Percentiles rank a stretch among this genome's conserved stretches.
These are phyloP conservation scores for Hystrix brachyura DNA, from an alignment of 2,113 vertebrate species.

Conservation along the genomic window DNA sequence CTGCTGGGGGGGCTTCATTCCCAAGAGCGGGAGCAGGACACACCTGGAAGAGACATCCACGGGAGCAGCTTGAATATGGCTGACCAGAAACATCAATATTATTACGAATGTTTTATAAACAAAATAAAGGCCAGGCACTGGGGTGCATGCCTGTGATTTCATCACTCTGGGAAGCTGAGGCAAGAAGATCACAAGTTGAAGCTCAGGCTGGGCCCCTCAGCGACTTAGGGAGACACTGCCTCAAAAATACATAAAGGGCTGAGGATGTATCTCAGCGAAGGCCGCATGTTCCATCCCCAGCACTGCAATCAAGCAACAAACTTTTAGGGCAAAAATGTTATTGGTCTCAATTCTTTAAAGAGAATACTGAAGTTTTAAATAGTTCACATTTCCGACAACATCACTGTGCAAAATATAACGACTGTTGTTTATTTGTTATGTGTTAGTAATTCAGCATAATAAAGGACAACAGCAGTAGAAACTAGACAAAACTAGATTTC, in stretches of 20 bases:
- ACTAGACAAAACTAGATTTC: background rate
- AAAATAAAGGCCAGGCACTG: background rate
- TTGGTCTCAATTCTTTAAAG: background rate
- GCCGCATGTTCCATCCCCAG: background rate
- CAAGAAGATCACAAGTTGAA: background rate
- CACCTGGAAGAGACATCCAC: conserved; percentile 89
- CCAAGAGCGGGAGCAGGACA: conserved; percentile 95
- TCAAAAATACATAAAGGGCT: background rate
- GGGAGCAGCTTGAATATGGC: background rate
- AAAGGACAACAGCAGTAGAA: background rate
- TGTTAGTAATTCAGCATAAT: background rate
- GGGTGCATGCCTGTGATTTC: no score
- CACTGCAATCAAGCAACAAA: background rate
- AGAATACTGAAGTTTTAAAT: background rate
- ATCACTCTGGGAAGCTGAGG: no score
- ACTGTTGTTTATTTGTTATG: no score
- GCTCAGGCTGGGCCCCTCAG: background rate
- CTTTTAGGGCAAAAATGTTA: background rate
- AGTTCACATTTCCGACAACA: background rate
- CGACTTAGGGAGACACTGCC: background rate
- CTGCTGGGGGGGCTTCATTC: conserved; percentile 93
- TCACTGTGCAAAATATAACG: background rate
- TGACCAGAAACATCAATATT: background rate
- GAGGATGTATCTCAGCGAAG: background rate
- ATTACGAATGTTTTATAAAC: background rate